Percentiles rank a stretch among this genome's conserved stretches.
These are phyloP conservation scores for Chanos chanos DNA, from an alignment of 2,797 vertebrate genomes.

Conservation along the genomic window DNA sequence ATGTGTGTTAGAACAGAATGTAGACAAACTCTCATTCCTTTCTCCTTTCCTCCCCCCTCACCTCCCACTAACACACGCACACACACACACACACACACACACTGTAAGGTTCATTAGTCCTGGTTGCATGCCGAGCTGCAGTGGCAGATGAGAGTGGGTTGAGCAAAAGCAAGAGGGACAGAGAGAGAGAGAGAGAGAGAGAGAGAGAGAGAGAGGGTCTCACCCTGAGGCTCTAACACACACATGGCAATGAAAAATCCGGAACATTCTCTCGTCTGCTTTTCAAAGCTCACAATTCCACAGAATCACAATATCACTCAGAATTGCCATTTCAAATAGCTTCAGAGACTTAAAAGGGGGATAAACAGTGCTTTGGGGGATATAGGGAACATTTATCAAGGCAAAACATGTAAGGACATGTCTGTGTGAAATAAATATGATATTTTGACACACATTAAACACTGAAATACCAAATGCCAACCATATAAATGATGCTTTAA, in stretches of 20 bases:
- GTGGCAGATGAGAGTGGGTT: constrained; percentile 36
- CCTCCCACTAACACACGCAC: not conserved
- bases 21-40: not conserved
- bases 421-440: too few species aligned
- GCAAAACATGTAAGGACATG: too few species aligned
- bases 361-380: too few species aligned
- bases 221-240: constrained; percentile 24
- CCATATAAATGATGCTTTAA: too few species aligned
- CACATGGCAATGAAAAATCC: constrained; percentile 24
- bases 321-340: too few species aligned
- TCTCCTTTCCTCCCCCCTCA: too few species aligned
- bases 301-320: too few species aligned
- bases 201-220: not conserved
- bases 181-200: not conserved
- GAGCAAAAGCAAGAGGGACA: constrained; percentile 3
- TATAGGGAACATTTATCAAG: too few species aligned
- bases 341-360: too few species aligned
- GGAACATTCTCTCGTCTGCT: constrained; percentile 26
- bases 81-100: constrained; percentile 5
- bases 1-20: not conserved
- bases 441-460: too few species aligned
- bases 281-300: constrained; percentile 13
- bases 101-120: constrained; percentile 41
- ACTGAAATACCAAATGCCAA: too few species aligned
- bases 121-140: constrained; percentile 38